Conservation (phyloP, 2,888 invertebrate species). For the Amaurobius ferox region DNA sequence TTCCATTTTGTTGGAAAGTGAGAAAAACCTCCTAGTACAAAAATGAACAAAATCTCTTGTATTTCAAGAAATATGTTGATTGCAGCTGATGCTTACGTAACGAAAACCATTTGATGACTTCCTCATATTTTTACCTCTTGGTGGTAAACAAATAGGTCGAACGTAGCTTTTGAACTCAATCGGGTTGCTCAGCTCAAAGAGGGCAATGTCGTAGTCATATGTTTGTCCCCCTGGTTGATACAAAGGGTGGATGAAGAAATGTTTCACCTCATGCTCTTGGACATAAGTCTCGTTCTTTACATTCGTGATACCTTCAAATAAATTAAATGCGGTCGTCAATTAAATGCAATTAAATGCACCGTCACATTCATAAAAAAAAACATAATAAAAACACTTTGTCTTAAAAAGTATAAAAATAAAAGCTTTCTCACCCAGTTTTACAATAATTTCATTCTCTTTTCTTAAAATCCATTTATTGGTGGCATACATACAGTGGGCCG, state of each 20-base stretch:
- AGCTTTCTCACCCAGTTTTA: slow-evolving; percentile 61
- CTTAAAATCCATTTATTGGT: not conserved
- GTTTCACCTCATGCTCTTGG: slow-evolving; percentile 44
- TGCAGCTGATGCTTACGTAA: too few species aligned
- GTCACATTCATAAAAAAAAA: too few species aligned
- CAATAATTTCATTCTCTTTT: slow-evolving; percentile 10
- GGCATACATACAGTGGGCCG: slow-evolving; percentile 59
- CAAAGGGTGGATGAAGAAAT: slow-evolving; percentile 24
- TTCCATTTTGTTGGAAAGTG: too few species aligned
- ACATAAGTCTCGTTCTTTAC: slow-evolving; percentile 36
- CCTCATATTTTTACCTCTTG: slow-evolving; percentile 53
- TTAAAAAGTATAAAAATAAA: too few species aligned
- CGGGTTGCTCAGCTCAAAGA: slow-evolving; percentile 32
- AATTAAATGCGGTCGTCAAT: too few species aligned
- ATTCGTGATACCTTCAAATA: slow-evolving; percentile 46
- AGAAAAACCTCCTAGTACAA: too few species aligned
- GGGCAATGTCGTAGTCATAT: slow-evolving; percentile 61
- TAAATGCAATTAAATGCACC: too few species aligned
- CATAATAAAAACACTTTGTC: too few species aligned
- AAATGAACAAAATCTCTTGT: too few species aligned
- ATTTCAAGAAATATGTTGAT: too few species aligned
- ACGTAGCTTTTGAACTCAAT: slow-evolving; percentile 47
- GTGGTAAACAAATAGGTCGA: slow-evolving; percentile 62
- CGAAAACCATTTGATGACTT: too few species aligned
- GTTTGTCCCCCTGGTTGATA: not conserved